Percentiles rank a stretch among this genome's conserved stretches.
phyloP scores from a whole-genome alignment of 2,797 vertebrate genomes.

The Enteromius paludinosus region DNA sequence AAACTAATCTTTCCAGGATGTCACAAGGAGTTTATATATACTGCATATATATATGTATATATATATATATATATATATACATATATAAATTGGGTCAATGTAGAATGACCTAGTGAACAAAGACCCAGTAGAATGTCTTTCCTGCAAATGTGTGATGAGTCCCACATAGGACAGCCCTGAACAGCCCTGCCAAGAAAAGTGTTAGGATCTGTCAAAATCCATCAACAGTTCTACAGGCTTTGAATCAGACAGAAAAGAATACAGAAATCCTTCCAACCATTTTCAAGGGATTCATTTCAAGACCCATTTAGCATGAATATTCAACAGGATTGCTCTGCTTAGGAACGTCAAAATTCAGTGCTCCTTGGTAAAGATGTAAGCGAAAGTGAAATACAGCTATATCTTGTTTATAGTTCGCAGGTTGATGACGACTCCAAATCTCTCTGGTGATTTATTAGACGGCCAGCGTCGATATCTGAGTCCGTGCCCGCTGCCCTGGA shows the following conservation, averaged over 20 bases:
- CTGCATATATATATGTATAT: neutral
- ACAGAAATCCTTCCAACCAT: neutral
- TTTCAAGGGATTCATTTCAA: neutral
- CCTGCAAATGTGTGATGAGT: neutral
- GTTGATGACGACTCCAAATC: constrained; percentile 42
- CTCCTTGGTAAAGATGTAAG: neutral
- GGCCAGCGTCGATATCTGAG: constrained; percentile 21
- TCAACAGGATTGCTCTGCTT: neutral
- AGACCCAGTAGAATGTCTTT: neutral
- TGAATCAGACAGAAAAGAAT: constrained; percentile 4
- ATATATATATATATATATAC: too few species aligned
- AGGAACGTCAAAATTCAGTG: neutral
- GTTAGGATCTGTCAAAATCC: constrained; percentile 8
- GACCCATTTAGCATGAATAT: neutral
- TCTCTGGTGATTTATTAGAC: constrained; percentile 49
- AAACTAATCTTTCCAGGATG: neutral
- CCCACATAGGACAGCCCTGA: neutral
- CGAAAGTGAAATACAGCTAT: constrained; percentile 41
- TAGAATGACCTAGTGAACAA: too few species aligned
- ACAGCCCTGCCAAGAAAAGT: neutral
- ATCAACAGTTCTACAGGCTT: neutral
- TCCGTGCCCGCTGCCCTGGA: constrained; percentile 1
- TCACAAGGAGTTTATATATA: neutral
- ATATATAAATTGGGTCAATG: neutral
- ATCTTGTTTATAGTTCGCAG: constrained; percentile 29